Evolutionary conservation across 1,140 invertebrate species (phyloP).

Genomic region (Andricus grossulariae): DNA sequence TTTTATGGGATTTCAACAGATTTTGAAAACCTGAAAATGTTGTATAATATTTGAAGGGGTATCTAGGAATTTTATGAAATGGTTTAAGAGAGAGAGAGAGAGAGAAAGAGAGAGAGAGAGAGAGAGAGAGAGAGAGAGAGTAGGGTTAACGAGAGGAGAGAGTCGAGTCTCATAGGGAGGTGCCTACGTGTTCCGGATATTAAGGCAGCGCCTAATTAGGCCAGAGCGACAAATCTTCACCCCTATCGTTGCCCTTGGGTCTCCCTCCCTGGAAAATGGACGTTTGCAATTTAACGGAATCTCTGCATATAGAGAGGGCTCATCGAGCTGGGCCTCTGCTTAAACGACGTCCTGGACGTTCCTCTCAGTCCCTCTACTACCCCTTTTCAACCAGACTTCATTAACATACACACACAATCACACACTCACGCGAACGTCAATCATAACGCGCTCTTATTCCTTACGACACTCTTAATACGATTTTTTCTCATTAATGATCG

Average conservation of each 20-base stretch:
- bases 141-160: background rate
- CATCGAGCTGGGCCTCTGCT: slow-evolving; percentile 51
- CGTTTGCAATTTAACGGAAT: slow-evolving; percentile 63
- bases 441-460: no score
- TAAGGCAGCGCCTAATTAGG: slow-evolving; percentile 25
- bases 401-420: background rate
- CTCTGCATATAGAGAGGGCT: slow-evolving; percentile 65
- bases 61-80: no score
- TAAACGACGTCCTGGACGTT: slow-evolving; percentile 60
- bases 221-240: slow-evolving; percentile 30
- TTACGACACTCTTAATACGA: no score
- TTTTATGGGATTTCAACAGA: no score
- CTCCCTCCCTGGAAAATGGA: slow-evolving; percentile 46
- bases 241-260: slow-evolving; percentile 8
- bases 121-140: background rate
- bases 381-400: slow-evolving; percentile 14
- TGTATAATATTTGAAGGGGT: no score
- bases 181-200: slow-evolving; percentile 23
- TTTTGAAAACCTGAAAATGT: no score
- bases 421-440: background rate
- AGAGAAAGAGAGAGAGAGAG: background rate
- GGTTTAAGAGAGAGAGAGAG: background rate
- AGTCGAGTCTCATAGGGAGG: slow-evolving; percentile 5
- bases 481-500: no score
- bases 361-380: slow-evolving; percentile 39